Conservation (phyloP, 2,113 vertebrate genomes). For the Coreoperca whiteheadi region DNA sequence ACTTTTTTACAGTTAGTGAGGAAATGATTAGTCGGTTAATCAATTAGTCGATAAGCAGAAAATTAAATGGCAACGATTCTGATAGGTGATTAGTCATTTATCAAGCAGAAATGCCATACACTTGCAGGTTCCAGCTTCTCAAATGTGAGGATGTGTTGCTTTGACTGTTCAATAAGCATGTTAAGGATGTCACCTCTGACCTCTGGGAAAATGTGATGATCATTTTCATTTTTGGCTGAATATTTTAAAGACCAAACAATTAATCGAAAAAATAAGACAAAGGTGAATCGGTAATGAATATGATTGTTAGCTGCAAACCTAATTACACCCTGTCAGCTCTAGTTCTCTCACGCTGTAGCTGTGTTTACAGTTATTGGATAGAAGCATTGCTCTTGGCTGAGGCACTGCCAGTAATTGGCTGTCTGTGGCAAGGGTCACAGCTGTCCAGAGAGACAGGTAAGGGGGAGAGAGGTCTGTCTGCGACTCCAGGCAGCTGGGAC, state of each 20-base stretch:
- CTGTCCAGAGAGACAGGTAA: conserved; percentile 62
- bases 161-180: neutral
- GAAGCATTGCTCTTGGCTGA: conserved; percentile 39
- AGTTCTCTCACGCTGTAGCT: neutral
- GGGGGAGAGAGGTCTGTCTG: conserved; percentile 19
- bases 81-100: too few relatives aligned
- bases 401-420: conserved; percentile 62
- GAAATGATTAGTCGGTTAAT: too few relatives aligned
- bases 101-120: neutral
- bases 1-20: too few relatives aligned
- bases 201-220: neutral
- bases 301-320: neutral
- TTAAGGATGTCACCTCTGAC: neutral
- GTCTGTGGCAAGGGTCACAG: conserved; percentile 59
- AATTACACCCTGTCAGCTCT: conserved; percentile 16
- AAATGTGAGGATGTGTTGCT: neutral
- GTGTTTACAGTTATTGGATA: conserved; percentile 38
- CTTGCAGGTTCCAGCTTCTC: neutral
- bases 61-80: too few relatives aligned
- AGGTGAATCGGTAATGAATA: neutral
- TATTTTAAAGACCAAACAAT: neutral
- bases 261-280: neutral
- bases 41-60: too few relatives aligned
- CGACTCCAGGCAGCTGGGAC: conserved; percentile 53
- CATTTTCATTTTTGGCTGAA: neutral